These are phyloP conservation scores for Ramazzottius varieornatus DNA, from an alignment of 2,888 invertebrate species.

Conservation along the genomic window DNA sequence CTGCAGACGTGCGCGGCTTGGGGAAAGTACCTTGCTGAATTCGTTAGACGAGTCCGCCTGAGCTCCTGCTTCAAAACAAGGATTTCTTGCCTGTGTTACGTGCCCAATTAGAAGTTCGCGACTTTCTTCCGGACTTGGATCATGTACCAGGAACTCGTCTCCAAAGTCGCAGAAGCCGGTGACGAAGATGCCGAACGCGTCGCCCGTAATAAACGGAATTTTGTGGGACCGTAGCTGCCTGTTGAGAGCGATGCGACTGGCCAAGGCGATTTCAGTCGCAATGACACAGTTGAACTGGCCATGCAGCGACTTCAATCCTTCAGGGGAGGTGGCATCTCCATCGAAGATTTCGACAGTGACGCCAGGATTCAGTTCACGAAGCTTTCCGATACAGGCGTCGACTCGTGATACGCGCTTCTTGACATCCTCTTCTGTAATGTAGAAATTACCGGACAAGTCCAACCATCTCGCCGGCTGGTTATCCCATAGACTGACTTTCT, in stretches of 20 bases:
- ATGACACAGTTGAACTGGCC: conserved; percentile 17
- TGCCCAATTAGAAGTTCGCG: conserved; percentile 17
- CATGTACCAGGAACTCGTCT: conserved; percentile 19
- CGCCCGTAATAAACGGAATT: conserved; percentile 19
- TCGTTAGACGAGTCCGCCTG: too few species aligned
- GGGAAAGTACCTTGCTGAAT: too few species aligned
- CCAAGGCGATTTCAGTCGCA: conserved; percentile 16
- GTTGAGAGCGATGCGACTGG: conserved; percentile 16
- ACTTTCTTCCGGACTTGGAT: conserved; percentile 18
- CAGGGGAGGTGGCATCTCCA: conserved; percentile 13
- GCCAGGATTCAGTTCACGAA: conserved; percentile 22
- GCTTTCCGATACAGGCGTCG: conserved; percentile 15
- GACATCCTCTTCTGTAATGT: conserved; percentile 1
- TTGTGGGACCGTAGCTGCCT: background rate
- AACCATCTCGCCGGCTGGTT: background rate
- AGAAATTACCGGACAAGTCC: background rate
- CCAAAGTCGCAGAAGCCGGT: conserved; percentile 23
- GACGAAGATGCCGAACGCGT: conserved; percentile 21
- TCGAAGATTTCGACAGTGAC: conserved; percentile 16
- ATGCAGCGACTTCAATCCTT: conserved; percentile 14
- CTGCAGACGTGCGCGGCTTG: too few species aligned
- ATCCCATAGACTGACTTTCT: background rate
- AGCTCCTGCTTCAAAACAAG: too few species aligned
- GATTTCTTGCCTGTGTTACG: background rate
- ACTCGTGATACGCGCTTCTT: conserved; percentile 11